phyloP scores from a whole-genome alignment of 2,888 invertebrate genomes.

The Dicyrtomina minuta region DNA sequence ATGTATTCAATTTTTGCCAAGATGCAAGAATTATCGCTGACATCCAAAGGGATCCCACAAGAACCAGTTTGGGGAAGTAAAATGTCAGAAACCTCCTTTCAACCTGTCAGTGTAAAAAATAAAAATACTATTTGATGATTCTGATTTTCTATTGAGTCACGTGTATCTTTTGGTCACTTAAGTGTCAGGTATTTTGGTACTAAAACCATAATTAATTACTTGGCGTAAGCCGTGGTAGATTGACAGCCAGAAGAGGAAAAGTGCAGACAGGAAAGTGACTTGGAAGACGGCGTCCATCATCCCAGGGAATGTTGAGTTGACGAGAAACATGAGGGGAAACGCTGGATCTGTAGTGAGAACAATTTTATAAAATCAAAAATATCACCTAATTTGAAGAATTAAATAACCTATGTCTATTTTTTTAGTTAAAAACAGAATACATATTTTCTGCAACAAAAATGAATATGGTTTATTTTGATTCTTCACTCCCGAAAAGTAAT shows the following conservation, averaged over 20 bases:
- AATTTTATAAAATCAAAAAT: no score
- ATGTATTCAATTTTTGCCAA: conserved; percentile 86
- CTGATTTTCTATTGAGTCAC: no score
- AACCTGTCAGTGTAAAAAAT: conserved; percentile 77
- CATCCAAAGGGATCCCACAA: conserved; percentile 84
- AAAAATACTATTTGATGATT: no score
- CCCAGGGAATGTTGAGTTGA: conserved; percentile 88
- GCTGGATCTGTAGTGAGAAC: conserved; percentile 86
- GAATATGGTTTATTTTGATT: neutral
- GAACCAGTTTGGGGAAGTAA: conserved; percentile 83
- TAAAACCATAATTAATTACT: no score
- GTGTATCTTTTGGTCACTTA: no score
- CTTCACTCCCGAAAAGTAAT: neutral
- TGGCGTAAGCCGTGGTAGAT: conserved; percentile 92
- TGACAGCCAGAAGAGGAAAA: conserved; percentile 92
- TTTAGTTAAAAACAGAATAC: neutral
- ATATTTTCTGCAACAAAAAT: neutral
- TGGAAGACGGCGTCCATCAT: conserved; percentile 88
- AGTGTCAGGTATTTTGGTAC: no score
- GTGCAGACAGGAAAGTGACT: conserved; percentile 80
- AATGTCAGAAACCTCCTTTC: conserved; percentile 82
- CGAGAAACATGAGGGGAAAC: conserved; percentile 85
- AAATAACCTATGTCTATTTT: conserved; percentile 1
- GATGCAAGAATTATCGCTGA: conserved; percentile 81
- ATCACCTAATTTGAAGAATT: no score